phyloP scores from a whole-genome alignment of 1,140 invertebrate genomes.

The Lethrus apterus region DNA sequence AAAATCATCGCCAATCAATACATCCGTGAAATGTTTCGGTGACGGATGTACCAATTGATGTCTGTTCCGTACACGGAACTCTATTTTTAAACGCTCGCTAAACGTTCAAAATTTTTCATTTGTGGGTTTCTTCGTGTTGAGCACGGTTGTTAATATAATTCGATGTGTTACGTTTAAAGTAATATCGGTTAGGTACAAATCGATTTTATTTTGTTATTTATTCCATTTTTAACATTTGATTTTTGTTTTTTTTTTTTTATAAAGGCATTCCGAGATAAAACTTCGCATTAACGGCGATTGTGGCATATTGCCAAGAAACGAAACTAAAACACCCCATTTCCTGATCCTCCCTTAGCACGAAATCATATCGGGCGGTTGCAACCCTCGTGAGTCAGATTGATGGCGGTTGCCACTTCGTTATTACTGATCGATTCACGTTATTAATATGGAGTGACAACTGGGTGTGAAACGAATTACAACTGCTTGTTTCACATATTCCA shows the following conservation, averaged over 20 bases:
- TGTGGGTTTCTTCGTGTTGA: conserved; percentile 13
- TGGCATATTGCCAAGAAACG: conserved; percentile 8
- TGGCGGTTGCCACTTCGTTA: conserved; percentile 26
- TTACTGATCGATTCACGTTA: conserved; percentile 31
- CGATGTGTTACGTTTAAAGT: conserved; percentile 8
- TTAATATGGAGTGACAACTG: conserved; percentile 31
- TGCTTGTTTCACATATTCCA: conserved; percentile 12
- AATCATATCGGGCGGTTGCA: conserved; percentile 4
- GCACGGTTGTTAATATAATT: conserved; percentile 9
- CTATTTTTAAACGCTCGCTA: conserved; percentile 28
- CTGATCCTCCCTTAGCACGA: conserved; percentile 6
- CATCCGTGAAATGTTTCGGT: conserved; percentile 32
- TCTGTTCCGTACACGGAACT: conserved; percentile 32
- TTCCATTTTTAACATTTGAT: no score
- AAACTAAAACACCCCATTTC: conserved; percentile 6
- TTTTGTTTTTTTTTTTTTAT: no score
- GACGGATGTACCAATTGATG: conserved; percentile 40
- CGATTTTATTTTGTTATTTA: no score
- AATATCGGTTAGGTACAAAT: no score
- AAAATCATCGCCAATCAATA: conserved; percentile 39
- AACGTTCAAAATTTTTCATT: conserved; percentile 19
- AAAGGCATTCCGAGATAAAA: no score
- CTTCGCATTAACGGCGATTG: no score
- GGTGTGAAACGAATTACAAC: conserved; percentile 20
- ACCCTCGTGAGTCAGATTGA: conserved; percentile 20